Conservation (phyloP, 1,140 invertebrate species). For the Anadara kagoshimensis region DNA sequence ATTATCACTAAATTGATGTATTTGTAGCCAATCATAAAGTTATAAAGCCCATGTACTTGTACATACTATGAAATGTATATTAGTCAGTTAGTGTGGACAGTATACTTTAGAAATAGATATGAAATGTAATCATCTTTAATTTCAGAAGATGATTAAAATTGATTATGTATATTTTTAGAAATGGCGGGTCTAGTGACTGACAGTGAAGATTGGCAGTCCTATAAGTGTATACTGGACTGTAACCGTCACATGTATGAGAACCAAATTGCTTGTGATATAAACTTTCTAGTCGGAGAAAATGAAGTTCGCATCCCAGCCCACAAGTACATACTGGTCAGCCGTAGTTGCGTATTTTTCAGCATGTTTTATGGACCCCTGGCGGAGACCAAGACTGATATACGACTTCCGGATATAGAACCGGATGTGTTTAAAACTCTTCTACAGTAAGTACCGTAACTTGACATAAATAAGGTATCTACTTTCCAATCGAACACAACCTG, state of each 20-base stretch:
- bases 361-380: constrained; percentile 85
- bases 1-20: no score
- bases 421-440: constrained; percentile 75
- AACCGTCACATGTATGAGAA: constrained; percentile 50
- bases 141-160: no score
- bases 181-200: no score
- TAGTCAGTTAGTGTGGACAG: no score
- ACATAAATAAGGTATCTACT: no score
- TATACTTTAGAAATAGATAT: no score
- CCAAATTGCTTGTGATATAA: constrained; percentile 48
- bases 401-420: constrained; percentile 87
- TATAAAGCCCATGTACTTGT: no score
- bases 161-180: no score
- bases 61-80: no score
- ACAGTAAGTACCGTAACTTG: constrained; percentile 76
- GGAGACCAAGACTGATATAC: constrained; percentile 82
- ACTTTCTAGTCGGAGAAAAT: constrained; percentile 64
- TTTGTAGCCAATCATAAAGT: no score
- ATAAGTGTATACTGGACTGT: constrained; percentile 41
- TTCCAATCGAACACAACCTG: no score
- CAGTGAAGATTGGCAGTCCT: constrained; percentile 49
- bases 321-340: constrained; percentile 85
- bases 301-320: constrained; percentile 82
- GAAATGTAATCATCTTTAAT: no score
- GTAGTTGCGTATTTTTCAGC: constrained; percentile 87